Percentiles rank a stretch among this genome's conserved stretches.
phyloP scores from a whole-genome alignment of 2,113 vertebrate species.

The Mesembrinibis cayennensis region DNA sequence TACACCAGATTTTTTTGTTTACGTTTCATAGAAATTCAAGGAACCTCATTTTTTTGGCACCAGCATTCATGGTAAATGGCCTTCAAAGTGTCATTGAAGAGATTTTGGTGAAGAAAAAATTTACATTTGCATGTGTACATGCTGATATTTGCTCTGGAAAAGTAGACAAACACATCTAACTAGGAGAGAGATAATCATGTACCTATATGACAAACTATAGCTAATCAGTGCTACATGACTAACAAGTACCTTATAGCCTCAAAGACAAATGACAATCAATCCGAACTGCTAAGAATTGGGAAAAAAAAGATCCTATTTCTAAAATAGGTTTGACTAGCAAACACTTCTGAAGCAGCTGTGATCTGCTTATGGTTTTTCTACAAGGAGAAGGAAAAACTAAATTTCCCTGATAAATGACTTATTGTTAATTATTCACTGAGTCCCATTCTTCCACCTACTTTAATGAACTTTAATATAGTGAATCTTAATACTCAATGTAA shows the following conservation, averaged over 20 bases:
- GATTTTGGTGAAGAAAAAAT: not conserved
- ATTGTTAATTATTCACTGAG: conserved; percentile 33
- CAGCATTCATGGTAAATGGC: not conserved
- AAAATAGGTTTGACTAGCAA: not conserved
- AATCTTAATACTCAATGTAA: not conserved
- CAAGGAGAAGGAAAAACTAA: not conserved
- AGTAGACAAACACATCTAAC: not conserved
- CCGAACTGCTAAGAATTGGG: not conserved
- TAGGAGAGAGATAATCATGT: not conserved
- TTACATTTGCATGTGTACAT: not conserved
- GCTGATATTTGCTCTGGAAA: not conserved
- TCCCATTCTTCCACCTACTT: not conserved
- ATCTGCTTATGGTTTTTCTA: conserved; percentile 7
- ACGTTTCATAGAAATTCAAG: not conserved
- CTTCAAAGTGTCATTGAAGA: not conserved
- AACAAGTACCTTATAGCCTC: not conserved
- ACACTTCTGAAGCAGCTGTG: not conserved
- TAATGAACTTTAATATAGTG: not conserved
- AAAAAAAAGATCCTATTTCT: not conserved
- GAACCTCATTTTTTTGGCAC: not conserved
- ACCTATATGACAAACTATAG: not conserved
- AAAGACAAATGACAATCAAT: not conserved
- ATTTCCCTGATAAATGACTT: conserved; percentile 32
- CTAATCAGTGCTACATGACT: not conserved
- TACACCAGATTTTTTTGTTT: not conserved